Evolutionary conservation across 2,797 vertebrate species (phyloP), one percentile per base, ranked within the genome.

Genomic region (Periparus ater): DNA sequence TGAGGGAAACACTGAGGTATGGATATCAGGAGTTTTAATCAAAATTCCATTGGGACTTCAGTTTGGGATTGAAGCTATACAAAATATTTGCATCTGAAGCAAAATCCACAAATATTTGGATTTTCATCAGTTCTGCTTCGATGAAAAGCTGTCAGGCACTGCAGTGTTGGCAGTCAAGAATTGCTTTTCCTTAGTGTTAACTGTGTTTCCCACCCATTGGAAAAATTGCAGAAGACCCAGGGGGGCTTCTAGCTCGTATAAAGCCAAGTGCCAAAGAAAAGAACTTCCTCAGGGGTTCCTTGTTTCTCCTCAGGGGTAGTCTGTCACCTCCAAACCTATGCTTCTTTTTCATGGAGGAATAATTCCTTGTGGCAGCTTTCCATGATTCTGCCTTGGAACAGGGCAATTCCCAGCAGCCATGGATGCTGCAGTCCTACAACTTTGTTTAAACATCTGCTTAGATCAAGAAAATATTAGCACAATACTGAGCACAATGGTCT

Each of bases 101-200:
- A 93, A 93, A 96, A 94, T 94, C 74, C 88, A 78, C 92, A 95
- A 96, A 96, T 96, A 97, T 97, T 96, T 97, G 92, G 92, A 96
- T 96, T 96, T 96, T 95, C 88, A 89, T 95, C 91, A 95, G 96
- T 97, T 97, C 96, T 81, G 79, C 94, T 67, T 96, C 89, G 81
- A 97, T 96, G 95, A 88, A 97, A 97, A 97, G 95, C 65, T 47
- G 95, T 91, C 91, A 95, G 83, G 84, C 82, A 75, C 63, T 88
- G 91, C 82, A 96, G 79, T 97, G 97, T 96, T 97, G 97, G 97
- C 87, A 89, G 95, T 96, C 73, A 86, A 91, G 94, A 96, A 94
- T 94, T 94, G 88, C 89, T 88, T 83, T 87, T 97, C 85, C 93
- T 94, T 90, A 94, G 93, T 96, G 96, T 95, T 96, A 95, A 82